Base-by-base conservation (phyloP, 2,113 vertebrate genomes). In the Chauna torquata region DNA sequence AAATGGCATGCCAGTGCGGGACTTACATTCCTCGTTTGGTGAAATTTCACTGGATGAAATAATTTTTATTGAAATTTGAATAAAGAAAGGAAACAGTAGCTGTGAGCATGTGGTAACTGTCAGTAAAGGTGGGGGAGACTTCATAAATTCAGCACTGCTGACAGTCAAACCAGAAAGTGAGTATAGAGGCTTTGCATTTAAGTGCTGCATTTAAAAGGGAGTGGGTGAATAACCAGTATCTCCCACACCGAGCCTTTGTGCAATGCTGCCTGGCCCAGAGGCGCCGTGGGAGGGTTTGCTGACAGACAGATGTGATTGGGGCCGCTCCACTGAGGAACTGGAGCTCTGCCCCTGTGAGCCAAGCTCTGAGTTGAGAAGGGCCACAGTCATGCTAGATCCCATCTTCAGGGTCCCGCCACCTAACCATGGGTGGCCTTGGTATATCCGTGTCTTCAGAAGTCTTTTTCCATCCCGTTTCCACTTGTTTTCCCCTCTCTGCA, bases 181-280 rank as follows among this genome's bases (percentile, higher is more conserved):
- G n/a, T 15, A 38, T 14, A 0, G 11, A 61, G 58, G 22, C 38
- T 85, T 23, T 27, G 44, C 19, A 27, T 57, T 77, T 3, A 36
- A 4, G 19, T 23, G 50, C 30, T 52, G 36, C 36, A 7, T 52
- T 54, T 74, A 32, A 64, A 65, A 76, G 16, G 13, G 10, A 52
- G 5, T 28, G 16, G 57, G 20, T 13, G 54, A 14, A 24, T 20
- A n/a, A 14, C 17, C 0, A 2, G 16, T 27, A 12, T 24, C 20
- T 77, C 40, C 16, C 30, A 13, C 16, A 14, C 9, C 36, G 57
- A 42, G 66, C 5, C n/a, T 8, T 42, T 34, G 22, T 62, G 47
- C 47, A 34, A 2, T 18, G 13, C 30, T 38, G 38, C 28, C 18
- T 58, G 54, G 27, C 36, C 45, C 5, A 25, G 24, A 34, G 3